phyloP scores from a whole-genome alignment of 2,113 vertebrate genomes.

The Lepisosteus osseus region DNA sequence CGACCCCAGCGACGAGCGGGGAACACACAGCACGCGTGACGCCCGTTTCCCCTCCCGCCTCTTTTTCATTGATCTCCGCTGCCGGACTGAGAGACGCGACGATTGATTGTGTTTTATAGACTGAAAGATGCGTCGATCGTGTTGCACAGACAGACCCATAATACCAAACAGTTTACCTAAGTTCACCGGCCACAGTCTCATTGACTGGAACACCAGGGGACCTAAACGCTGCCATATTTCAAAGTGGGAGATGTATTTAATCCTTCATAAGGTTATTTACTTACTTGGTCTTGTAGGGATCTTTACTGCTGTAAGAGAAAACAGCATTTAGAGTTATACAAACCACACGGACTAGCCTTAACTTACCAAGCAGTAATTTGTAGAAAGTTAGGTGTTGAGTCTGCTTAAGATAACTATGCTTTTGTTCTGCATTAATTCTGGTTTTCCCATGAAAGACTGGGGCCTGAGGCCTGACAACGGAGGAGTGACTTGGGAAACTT shows the following conservation, averaged over 20 bases:
- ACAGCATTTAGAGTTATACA: too few relatives aligned
- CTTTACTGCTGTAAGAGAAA: too few relatives aligned
- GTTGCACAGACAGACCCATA: neutral
- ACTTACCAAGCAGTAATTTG: too few relatives aligned
- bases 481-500: too few relatives aligned
- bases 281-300: too few relatives aligned
- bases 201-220: neutral
- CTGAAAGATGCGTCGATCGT: neutral
- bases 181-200: neutral
- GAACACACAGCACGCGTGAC: neutral
- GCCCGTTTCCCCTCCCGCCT: neutral
- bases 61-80: neutral
- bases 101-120: slow-evolving; percentile 10
- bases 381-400: too few relatives aligned
- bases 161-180: neutral
- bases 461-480: too few relatives aligned
- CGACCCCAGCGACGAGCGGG: neutral
- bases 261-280: too few relatives aligned
- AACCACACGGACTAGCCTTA: too few relatives aligned
- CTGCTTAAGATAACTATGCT: too few relatives aligned
- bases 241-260: neutral
- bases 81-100: neutral
- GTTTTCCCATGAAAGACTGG: too few relatives aligned
- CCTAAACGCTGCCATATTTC: neutral
- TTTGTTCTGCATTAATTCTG: too few relatives aligned